Evolutionary conservation across 2,797 vertebrate genomes (phyloP), one percentile per base, ranked within the genome.

Genomic region (Myripristis murdjan): DNA sequence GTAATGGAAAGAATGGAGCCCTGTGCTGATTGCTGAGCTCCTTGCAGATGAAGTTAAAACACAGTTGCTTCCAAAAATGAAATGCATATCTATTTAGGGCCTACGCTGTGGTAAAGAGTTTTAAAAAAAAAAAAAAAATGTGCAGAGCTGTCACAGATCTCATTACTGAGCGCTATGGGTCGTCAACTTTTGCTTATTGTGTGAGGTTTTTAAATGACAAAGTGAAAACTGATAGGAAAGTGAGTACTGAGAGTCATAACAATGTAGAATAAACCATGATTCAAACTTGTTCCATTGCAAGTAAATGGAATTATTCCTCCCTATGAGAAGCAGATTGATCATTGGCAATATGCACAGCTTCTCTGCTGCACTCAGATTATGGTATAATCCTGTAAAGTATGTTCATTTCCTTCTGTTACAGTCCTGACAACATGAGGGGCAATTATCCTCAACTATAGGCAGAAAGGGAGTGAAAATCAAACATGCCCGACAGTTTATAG

Each of bases 311-410:
- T 3, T 6, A 6, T 24, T 53, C 26, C n/a, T 31, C 51, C 55
- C 33, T 18, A 9, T 52, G 23, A 57, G 5, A 24, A 41, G 20
- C 9, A 48, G 24, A 58, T 15, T 35, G 6, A 79, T 86, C 58
- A 77, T 62, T 52, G 58, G 37, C 70, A 52, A 46, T 44, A 60
- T 70, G 46, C 43, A 58, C 57, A 47, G 59, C 68, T 56, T 53
- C 70, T 62, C 64, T 82, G 66, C 75, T 74, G 84, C 70, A 82
- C 69, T 66, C 68, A 81, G 87, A 85, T 91, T 87, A 82, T 46
- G 52, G 54, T 20, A 46, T 89, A 87, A 92, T 81, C 79, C 75
- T 57, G 20, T 58, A 28, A 57, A 46, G 46, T 52, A 53, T 61
- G 53, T 54, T 73, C 28, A 35, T 77, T 67, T 22, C 47, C 18